Conservation (phyloP, 2,888 invertebrate genomes). For the Elegia similella region DNA sequence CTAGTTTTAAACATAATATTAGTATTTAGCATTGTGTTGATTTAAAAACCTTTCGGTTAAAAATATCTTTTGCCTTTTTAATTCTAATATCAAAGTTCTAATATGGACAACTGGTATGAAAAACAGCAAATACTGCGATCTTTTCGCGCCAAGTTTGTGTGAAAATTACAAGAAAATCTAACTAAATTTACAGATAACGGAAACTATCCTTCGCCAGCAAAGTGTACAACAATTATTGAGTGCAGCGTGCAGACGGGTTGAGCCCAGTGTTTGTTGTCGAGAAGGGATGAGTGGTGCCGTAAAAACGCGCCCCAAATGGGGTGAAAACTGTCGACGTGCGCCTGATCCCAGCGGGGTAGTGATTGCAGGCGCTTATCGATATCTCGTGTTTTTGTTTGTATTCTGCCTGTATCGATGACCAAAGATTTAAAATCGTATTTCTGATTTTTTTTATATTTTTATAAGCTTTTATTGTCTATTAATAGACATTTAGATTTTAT, state of each 20-base stretch:
- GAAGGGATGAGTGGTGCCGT: conserved; percentile 45
- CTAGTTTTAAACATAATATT: too few species aligned
- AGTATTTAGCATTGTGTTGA: too few species aligned
- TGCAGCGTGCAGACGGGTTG: conserved; percentile 24
- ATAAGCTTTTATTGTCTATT: too few species aligned
- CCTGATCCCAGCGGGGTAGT: conserved; percentile 42
- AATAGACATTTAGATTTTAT: too few species aligned
- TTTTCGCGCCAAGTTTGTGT: background rate
- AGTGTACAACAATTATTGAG: conserved; percentile 25
- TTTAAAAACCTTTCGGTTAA: too few species aligned
- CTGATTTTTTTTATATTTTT: too few species aligned
- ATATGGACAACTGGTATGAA: too few species aligned
- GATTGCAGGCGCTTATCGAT: conserved; percentile 35
- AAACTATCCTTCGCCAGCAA: background rate
- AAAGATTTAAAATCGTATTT: background rate
- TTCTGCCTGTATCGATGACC: background rate
- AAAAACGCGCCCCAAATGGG: conserved; percentile 63
- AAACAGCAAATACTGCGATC: too few species aligned
- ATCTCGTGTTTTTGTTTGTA: conserved; percentile 22
- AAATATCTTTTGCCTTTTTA: too few species aligned
- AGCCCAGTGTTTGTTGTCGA: conserved; percentile 42
- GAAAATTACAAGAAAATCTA: background rate
- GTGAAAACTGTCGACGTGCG: conserved; percentile 65
- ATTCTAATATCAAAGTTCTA: too few species aligned
- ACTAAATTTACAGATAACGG: background rate